Percentiles rank a stretch among this genome's conserved stretches.
These are phyloP conservation scores for Larimichthys polyactis DNA, from an alignment of 2,113 vertebrate species.

Conservation along the genomic window DNA sequence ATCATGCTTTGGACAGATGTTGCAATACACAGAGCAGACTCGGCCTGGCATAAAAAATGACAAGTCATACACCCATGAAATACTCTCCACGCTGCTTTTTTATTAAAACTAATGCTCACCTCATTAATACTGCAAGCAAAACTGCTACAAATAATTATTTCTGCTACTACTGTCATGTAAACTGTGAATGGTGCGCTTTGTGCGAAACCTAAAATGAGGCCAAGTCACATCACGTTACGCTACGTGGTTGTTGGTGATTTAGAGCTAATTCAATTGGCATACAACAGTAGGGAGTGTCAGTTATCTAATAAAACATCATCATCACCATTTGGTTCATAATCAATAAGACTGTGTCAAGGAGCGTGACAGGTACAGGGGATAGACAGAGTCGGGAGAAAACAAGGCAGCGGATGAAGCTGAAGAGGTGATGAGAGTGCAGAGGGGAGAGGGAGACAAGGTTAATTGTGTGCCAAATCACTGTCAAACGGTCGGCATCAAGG, in stretches of 20 bases:
- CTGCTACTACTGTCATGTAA: neutral
- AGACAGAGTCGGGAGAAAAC: slow-evolving; percentile 35
- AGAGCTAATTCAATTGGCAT: slow-evolving; percentile 62
- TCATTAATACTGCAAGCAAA: neutral
- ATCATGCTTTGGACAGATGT: slow-evolving; percentile 44
- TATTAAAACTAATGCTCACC: neutral
- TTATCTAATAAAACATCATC: slow-evolving; percentile 66
- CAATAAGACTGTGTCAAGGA: slow-evolving; percentile 54
- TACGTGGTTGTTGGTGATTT: slow-evolving; percentile 37
- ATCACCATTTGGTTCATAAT: slow-evolving; percentile 59
- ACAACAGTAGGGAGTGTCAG: slow-evolving; percentile 48
- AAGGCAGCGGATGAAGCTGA: slow-evolving; percentile 18
- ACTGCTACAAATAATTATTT: neutral
- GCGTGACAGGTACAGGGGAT: slow-evolving; percentile 36
- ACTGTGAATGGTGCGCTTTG: neutral
- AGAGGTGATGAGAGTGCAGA: slow-evolving; percentile 41
- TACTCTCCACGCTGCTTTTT: neutral
- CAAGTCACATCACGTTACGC: slow-evolving; percentile 32
- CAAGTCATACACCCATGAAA: neutral
- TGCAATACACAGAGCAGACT: slow-evolving; percentile 15
- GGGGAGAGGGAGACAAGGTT: slow-evolving; percentile 64
- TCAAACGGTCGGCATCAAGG: slow-evolving; percentile 75
- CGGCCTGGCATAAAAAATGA: neutral
- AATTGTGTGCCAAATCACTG: slow-evolving; percentile 76
- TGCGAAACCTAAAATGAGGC: slow-evolving; percentile 7